Base-by-base conservation (phyloP, 2,113 vertebrate genomes). In the Centropristis striata region DNA sequence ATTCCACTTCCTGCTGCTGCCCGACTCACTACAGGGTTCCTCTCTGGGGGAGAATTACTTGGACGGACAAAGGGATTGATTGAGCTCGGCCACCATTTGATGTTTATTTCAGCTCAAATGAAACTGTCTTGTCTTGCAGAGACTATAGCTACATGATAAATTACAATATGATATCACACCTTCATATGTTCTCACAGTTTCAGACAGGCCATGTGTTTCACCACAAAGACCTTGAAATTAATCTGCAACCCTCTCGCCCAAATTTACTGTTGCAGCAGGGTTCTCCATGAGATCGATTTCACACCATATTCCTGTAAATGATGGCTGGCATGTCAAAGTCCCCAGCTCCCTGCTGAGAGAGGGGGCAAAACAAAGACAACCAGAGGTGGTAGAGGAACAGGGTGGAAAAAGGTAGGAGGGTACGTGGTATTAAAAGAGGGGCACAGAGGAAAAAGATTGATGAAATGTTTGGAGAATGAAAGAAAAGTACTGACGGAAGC, bases 201-300 rank as follows among this genome's bases (percentile, higher is more conserved):
- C 75, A 78, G 72, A 86, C 69, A 75, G 83, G 71, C 78, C 68
- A 78, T 69, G 66, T 75, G 75, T 86, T 88, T 80, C 47, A 14
- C 46, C 78, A 75, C 86, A 90, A 90, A 82, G 84, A 87, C 80
- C 84, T 89, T 84, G 84, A 86, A 94, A 94, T 94, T 88, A 91
- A 94, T 92, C 90, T 90, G 72, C 75, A 37, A 70, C 70, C 86
- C 75, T 77, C 76, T 59, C 16, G 77, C 75, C 78, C 44, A 88
- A 92, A 92, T 92, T 88, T 88, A 91, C 83, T 80, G 70, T 78
- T 72, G 85, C 71, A 74, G 82, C 61, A 70, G 64, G 80, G 65
- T 83, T 83, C 71, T 85, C 78, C 44, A 39, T 86, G 90, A 94
- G 89, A 93, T 94, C 81, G 82, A 94, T 94, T 94, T 94, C 79